phyloP scores from a whole-genome alignment of 30 jellyfish, hydroid and myxozoan species.

The Aurelia aurita region DNA sequence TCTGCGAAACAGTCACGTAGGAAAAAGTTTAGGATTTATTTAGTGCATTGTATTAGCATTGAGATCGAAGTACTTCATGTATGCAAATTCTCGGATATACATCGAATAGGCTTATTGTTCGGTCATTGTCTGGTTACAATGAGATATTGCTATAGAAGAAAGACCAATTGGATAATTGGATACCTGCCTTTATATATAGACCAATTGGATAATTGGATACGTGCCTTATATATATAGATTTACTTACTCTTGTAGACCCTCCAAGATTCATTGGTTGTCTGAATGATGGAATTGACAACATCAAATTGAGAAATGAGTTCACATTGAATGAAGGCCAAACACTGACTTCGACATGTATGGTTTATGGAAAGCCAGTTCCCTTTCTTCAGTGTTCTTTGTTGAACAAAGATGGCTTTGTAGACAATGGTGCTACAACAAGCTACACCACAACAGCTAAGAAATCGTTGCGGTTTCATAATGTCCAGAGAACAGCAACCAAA shows the following conservation, averaged over 20 bases:
- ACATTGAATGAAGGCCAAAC: slow-evolving; percentile 2
- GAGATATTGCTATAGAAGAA: no score
- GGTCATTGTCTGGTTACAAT: no score
- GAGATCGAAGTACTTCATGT: no score
- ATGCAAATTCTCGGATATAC: no score
- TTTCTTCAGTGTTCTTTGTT: not conserved
- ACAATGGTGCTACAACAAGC: not conserved
- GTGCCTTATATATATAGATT: no score
- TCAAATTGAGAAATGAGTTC: not conserved
- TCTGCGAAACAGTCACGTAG: no score
- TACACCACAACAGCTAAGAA: not conserved
- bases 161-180: no score
- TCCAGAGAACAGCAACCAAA: not conserved
- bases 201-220: no score
- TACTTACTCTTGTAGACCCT: not conserved
- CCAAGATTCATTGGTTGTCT: not conserved
- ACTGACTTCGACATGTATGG: not conserved
- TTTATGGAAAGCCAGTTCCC: slow-evolving; percentile 4
- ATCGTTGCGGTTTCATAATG: not conserved
- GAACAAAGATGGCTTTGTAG: not conserved
- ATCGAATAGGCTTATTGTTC: no score
- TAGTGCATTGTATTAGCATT: no score
- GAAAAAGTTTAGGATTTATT: no score
- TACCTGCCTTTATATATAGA: no score
- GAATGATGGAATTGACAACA: not conserved